Conservation (phyloP, 2,113 vertebrate genomes). For the Cyphomyrus plagiostoma region DNA sequence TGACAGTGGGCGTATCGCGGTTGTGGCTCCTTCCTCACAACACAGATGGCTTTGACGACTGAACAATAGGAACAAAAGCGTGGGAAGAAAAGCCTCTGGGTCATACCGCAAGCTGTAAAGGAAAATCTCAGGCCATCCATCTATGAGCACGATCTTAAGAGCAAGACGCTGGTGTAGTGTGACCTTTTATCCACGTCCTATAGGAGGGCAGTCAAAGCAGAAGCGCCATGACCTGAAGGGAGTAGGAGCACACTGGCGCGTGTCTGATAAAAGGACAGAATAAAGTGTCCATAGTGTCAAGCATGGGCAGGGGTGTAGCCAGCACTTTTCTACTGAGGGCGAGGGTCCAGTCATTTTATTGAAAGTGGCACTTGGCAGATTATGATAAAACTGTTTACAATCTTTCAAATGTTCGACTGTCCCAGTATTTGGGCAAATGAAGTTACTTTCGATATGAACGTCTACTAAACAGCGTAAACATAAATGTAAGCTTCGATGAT, state of each 20-base stretch:
- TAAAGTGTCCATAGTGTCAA: background rate
- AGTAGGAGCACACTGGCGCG: background rate
- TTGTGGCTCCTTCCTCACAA: background rate
- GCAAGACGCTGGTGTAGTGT: background rate
- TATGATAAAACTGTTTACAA: no score
- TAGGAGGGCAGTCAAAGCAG: background rate
- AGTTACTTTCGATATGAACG: no score
- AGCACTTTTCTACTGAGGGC: no score
- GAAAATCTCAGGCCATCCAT: background rate
- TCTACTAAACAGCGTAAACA: no score
- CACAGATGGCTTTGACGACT: background rate
- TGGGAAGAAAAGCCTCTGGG: background rate
- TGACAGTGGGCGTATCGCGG: background rate
- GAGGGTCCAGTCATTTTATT: no score
- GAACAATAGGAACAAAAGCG: background rate
- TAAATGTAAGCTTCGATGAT: no score
- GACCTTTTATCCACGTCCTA: background rate
- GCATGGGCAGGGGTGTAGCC: background rate
- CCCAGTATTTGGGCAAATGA: no score
- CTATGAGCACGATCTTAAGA: background rate
- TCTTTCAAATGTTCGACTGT: no score
- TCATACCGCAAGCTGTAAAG: background rate
- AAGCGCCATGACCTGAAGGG: background rate
- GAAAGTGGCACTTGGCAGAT: no score
- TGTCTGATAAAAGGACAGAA: background rate